Evolutionary conservation across 2,113 vertebrate genomes (phyloP).

Genomic region (Synchiropus splendidus): DNA sequence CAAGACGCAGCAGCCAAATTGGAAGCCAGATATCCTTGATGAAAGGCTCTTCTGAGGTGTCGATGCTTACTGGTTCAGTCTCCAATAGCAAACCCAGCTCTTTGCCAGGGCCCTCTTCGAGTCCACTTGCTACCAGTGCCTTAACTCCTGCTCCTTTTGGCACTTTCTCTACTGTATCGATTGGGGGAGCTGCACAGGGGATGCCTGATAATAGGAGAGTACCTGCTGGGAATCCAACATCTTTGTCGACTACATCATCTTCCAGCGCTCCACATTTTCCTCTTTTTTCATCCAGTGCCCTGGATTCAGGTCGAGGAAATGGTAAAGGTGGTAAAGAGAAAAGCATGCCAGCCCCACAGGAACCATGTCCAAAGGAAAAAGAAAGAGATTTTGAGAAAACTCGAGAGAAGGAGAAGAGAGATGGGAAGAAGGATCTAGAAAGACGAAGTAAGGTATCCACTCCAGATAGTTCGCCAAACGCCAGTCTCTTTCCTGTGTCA

Average conservation of each 20-base stretch:
- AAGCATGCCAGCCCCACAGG: conserved; percentile 62
- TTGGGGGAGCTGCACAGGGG: conserved; percentile 50
- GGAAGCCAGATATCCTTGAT: conserved; percentile 49
- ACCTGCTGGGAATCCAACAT: conserved; percentile 60
- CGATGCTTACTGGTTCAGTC: conserved; percentile 47
- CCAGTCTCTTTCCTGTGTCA: conserved; percentile 54
- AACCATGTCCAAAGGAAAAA: conserved; percentile 71
- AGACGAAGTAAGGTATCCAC: conserved; percentile 53
- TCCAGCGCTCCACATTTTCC: conserved; percentile 72
- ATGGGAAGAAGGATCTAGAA: conserved; percentile 77
- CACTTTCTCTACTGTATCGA: conserved; percentile 54
- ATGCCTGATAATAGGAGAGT: conserved; percentile 65
- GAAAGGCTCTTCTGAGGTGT: conserved; percentile 65
- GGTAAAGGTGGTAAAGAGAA: conserved; percentile 66
- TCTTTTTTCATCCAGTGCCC: conserved; percentile 62
- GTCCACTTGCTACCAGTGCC: conserved; percentile 90
- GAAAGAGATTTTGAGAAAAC: conserved; percentile 79
- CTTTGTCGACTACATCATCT: conserved; percentile 66
- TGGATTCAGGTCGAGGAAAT: conserved; percentile 54
- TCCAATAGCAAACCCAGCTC: conserved; percentile 69
- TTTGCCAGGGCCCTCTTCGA: conserved; percentile 78
- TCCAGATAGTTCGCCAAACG: conserved; percentile 50
- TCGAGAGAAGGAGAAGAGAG: conserved; percentile 82
- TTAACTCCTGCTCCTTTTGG: conserved; percentile 79
- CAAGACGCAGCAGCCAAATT: conserved; percentile 86